These are phyloP conservation scores for Neoitamus cyanurus DNA, from an alignment of 2,888 invertebrate genomes.

Conservation along the genomic window DNA sequence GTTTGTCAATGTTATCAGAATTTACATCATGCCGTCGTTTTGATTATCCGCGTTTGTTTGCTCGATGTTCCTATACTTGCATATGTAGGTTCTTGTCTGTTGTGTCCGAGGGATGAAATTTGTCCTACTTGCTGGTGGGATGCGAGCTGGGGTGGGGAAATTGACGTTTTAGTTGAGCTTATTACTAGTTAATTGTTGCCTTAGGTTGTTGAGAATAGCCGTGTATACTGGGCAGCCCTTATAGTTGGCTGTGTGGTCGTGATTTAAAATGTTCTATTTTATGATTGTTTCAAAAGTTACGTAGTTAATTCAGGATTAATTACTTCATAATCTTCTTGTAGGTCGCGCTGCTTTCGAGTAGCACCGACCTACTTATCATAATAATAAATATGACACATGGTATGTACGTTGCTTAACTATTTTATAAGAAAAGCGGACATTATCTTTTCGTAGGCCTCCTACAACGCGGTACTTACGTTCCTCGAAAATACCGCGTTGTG, in stretches of 20 bases:
- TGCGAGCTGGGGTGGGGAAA: not conserved
- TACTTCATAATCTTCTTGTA: no score
- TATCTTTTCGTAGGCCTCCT: no score
- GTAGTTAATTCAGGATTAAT: no score
- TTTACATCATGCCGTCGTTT: not conserved
- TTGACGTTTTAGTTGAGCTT: not conserved
- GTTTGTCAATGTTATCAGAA: not conserved
- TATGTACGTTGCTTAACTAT: no score
- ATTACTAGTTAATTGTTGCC: not conserved
- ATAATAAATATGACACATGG: no score
- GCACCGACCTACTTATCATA: no score
- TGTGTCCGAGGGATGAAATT: not conserved
- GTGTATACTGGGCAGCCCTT: not conserved
- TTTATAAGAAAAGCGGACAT: no score
- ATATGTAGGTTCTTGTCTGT: not conserved
- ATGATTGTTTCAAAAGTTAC: no score
- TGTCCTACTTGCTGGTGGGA: not conserved
- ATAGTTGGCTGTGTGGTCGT: not conserved
- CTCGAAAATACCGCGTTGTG: no score
- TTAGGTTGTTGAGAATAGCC: not conserved
- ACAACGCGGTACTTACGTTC: no score
- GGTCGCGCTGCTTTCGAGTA: no score
- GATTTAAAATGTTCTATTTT: no score
- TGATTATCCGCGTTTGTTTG: not conserved
- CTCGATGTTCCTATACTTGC: not conserved